Evolutionary conservation across 2,888 invertebrate species (phyloP).

Genomic region (Protonemura montana): DNA sequence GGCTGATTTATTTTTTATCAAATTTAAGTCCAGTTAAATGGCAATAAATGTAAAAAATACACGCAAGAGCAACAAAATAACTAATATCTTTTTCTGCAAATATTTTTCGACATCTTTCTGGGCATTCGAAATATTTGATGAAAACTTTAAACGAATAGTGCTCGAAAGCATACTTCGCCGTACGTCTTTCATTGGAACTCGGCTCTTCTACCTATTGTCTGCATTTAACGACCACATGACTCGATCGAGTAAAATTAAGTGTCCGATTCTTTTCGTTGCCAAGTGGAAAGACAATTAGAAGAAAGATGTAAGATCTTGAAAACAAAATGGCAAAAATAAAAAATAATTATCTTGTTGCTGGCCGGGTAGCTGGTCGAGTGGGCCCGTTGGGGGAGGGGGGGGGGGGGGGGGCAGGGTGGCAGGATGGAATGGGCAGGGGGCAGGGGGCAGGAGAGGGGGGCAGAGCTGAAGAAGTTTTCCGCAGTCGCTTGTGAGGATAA

Average conservation of each 20-base stretch:
- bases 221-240: constrained; percentile 26
- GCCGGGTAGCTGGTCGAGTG: no score
- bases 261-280: constrained; percentile 29
- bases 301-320: constrained; percentile 18
- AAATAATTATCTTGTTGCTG: constrained; percentile 37
- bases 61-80: no score
- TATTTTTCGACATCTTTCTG: no score
- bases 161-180: no score
- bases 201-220: background rate
- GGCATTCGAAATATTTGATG: no score
- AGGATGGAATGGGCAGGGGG: background rate
- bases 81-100: no score
- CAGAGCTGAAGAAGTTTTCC: background rate
- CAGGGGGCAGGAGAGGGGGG: background rate
- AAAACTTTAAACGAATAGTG: no score
- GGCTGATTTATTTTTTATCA: no score
- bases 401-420: background rate
- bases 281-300: constrained; percentile 17
- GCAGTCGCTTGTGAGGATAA: constrained; percentile 9
- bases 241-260: background rate
- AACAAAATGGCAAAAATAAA: constrained; percentile 30
- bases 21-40: background rate
- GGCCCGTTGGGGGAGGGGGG: no score
- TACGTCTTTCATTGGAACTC: no score
- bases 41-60: background rate